These are phyloP conservation scores for Mustela lutreola DNA, from an alignment of 2,113 vertebrate genomes.

Conservation along the genomic window DNA sequence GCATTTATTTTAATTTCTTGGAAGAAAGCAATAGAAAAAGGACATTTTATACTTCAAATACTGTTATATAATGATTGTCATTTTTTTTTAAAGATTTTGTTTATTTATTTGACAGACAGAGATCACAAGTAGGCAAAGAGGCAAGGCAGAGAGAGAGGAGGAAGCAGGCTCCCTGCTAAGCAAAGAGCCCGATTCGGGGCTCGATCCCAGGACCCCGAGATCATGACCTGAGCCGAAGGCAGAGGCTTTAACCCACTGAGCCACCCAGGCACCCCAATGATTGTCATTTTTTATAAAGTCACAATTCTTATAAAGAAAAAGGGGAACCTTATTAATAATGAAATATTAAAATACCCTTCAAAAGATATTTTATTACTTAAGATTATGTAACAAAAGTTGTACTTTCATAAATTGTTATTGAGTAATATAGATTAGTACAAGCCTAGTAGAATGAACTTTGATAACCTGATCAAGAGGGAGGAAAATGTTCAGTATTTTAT, in stretches of 20 bases:
- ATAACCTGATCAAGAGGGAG: not conserved
- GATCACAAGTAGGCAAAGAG: no score
- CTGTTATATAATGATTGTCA: not conserved
- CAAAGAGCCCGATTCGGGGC: no score
- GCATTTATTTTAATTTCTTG: constrained; percentile 47
- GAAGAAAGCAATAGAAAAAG: constrained; percentile 1
- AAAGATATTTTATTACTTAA: constrained; percentile 30
- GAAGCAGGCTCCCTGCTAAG: no score
- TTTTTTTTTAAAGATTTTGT: constrained; percentile 38
- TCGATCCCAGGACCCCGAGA: no score
- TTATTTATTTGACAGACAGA: no score
- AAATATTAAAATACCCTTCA: constrained; percentile 47
- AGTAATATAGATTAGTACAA: constrained; percentile 16
- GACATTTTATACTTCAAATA: constrained; percentile 12
- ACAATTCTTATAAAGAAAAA: constrained; percentile 17
- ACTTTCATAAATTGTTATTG: constrained; percentile 47
- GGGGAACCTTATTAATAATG: not conserved
- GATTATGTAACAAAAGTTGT: constrained; percentile 22
- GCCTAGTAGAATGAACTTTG: constrained; percentile 34
- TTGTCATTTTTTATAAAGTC: constrained; percentile 54
- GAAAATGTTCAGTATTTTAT: constrained; percentile 59
- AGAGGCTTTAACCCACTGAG: no score
- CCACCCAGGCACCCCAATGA: not conserved
- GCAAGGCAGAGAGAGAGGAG: no score
- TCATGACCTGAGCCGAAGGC: no score